Conservation (phyloP, 1,140 invertebrate genomes). For the Oreohelix idahoensis region DNA sequence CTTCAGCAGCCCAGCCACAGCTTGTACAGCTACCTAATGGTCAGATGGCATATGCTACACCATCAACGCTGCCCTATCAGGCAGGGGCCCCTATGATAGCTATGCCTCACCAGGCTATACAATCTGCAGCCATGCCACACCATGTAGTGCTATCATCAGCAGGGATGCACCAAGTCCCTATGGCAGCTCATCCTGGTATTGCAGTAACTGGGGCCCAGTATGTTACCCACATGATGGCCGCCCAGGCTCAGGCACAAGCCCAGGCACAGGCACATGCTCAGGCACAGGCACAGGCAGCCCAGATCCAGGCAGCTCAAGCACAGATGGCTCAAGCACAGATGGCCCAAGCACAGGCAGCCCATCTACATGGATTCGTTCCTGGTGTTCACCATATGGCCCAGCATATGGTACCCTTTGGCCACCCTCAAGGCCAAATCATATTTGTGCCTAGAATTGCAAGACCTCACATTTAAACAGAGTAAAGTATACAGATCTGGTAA, state of each 20-base stretch:
- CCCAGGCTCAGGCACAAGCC: constrained; percentile 43
- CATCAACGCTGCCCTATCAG: constrained; percentile 41
- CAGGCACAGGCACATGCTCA: constrained; percentile 43
- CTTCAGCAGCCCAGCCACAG: constrained; percentile 42
- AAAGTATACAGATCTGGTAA: too few relatives aligned
- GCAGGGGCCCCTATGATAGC: constrained; percentile 51
- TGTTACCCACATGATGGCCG: constrained; percentile 40
- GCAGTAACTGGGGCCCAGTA: constrained; percentile 31
- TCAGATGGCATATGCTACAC: constrained; percentile 38
- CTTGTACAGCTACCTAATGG: constrained; percentile 33
- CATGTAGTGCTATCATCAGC: background rate
- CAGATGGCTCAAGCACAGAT: constrained; percentile 28
- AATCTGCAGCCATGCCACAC: constrained; percentile 15
- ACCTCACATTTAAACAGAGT: constrained; percentile 43
- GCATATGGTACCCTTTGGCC: constrained; percentile 32
- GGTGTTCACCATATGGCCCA: constrained; percentile 41
- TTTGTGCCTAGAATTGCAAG: constrained; percentile 45
- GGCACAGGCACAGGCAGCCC: constrained; percentile 36
- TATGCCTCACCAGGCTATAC: constrained; percentile 40
- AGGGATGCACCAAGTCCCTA: constrained; percentile 16
- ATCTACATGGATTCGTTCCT: constrained; percentile 37
- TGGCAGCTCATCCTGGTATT: constrained; percentile 32
- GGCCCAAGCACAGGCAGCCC: constrained; percentile 30
- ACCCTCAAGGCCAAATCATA: constrained; percentile 44
- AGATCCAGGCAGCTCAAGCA: constrained; percentile 39